These are phyloP conservation scores for Cinclus mexicanus DNA, from an alignment of 2,113 vertebrate species.

Conservation along the genomic window DNA sequence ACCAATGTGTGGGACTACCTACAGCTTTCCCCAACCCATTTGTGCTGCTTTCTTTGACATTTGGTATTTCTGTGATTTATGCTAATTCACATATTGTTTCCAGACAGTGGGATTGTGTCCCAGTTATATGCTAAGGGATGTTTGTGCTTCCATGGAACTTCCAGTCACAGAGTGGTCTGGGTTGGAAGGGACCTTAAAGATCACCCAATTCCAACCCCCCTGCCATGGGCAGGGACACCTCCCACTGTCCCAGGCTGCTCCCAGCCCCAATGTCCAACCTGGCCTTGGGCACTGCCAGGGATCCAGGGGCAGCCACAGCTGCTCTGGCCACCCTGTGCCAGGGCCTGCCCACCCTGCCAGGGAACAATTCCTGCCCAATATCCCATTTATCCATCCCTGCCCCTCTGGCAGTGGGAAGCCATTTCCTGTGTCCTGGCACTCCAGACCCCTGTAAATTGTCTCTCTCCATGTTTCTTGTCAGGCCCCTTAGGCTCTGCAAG, in stretches of 20 bases:
- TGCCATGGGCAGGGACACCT: neutral
- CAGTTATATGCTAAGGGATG: neutral
- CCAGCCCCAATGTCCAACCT: neutral
- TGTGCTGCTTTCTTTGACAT: neutral
- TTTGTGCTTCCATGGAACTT: neutral
- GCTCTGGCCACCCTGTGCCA: neutral
- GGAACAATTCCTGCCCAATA: neutral
- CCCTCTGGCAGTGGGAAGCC: neutral
- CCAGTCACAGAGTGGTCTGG: neutral
- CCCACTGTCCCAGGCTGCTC: neutral
- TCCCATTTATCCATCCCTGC: neutral
- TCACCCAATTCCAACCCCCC: rapidly evolving
- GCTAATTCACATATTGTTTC: neutral
- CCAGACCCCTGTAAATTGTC: rapidly evolving
- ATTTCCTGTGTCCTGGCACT: neutral
- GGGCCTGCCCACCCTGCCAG: neutral
- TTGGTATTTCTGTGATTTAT: neutral
- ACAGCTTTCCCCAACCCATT: neutral
- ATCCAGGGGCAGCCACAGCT: neutral
- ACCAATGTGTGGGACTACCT: rapidly evolving
- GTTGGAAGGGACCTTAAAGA: rapidly evolving
- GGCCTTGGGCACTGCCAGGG: neutral
- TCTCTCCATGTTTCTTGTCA: too few relatives aligned
- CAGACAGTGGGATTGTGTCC: neutral
- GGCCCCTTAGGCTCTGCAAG: neutral